Evolutionary conservation across 1,140 invertebrate genomes (phyloP), one percentile per base, ranked within the genome.

Genomic region (Euwallacea similis): DNA sequence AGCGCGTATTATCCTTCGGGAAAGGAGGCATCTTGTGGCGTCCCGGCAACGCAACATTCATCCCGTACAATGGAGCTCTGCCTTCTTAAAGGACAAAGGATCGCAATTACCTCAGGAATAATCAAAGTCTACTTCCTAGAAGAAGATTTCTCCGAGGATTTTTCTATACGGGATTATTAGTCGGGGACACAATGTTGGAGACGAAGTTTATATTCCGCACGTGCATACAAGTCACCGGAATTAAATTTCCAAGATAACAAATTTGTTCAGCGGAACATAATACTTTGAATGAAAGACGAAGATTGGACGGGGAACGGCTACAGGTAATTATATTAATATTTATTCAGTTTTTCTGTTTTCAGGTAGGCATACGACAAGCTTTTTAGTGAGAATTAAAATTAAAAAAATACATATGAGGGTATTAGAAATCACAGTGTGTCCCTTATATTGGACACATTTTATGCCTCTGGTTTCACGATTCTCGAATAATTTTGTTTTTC

Each of bases 61-160:
- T 68, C 66, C 50, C 47, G 66, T 54, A 68, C 67, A 69, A 69
- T 69, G 44, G 67, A 62, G 16, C 43, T 33, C 21, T 58, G 67
- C 33, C 46, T 46, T 60, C 46, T 61, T 69, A 69, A 61, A 61
- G 67, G 60, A 71, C 69, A 71, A 71, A 71, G 55, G 53, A 66
- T 41, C 60, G 62, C 69, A 71, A 71, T 71, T 71, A 66, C 69
- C 54, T 15, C 53, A 16, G 62, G 33, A 65, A 71, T 71, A 71
- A 71, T 71, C 69, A 71, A 64, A 66, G 68, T 64, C 68, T 46
- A 54, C 68, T 60, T 69, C 68, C 60, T 63, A 8, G 21, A 33
- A 33, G 11, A 56, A 64, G 11, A 43, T 58, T 16, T 50, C 46
- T 50, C 46, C 13, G 46, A 50, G 46, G 46, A 50, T 50, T 50